Evolutionary conservation across 2,113 vertebrate genomes (phyloP), one percentile per base, ranked within the genome.

Genomic region (Candoia aspera): DNA sequence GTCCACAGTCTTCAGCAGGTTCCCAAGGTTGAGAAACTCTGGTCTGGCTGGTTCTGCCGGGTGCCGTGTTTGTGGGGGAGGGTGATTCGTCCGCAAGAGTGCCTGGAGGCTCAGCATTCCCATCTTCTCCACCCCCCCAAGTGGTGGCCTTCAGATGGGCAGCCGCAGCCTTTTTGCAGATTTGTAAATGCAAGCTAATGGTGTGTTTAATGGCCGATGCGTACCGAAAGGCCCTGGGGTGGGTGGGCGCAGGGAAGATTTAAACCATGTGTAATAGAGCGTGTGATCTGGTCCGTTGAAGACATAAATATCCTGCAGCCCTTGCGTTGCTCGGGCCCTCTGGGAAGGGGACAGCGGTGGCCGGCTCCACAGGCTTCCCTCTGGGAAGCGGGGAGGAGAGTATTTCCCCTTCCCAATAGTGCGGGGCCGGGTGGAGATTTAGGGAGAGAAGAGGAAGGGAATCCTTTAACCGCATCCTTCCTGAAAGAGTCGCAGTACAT

Each of bases 161-260:
- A 0, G 55, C 0, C 0, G 46, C 53, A 93, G 23, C 33, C 13
- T 86, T 90, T 90, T 93, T 89, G 90, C 0, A 0, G 93, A 86
- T 93, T 92, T 93, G 91, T 88, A 94, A 89, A 92, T 89, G 92
- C 11, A 21, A 73, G n/a, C 92, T 95, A 96, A 90, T 92, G 89
- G 86, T 58, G 17, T 87, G 86, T 92, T 94, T 95, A 95, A 93
- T 90, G 93, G 73, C 62, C 93, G 57, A 46, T 0, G 0, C 15
- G 59, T 90, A 93, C 62, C 17, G 0, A 0, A 17, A 90, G n/a
- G 86, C 79, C 89, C 84, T 86, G 88, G 33, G 89, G 87, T 4
- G 26, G 62, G 29, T 1, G 60, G 60, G 58, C 17, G 8, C 85
- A 89, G 90, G 21, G 13, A 2, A 92, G 87, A 88, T 92, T 93